Base-by-base conservation (phyloP, 2,113 vertebrate genomes). In the Sapajus apella region DNA sequence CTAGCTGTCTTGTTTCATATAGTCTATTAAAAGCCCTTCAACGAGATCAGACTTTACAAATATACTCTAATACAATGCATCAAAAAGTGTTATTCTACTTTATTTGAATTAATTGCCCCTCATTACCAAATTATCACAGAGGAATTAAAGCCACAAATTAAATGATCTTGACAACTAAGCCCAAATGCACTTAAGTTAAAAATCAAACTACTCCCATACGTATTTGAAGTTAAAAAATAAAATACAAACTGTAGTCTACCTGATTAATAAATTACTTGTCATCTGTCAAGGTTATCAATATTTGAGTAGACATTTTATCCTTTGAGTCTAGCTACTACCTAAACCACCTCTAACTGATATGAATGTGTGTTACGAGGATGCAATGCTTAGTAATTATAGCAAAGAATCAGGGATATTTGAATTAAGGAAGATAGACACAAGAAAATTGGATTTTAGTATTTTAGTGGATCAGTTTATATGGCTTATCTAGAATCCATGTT, bases 81-180 rank as follows among this genome's bases (percentile, higher is more conserved):
- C n/a, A 58, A 73, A 73, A 77, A 93, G 52, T 61, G 9, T 73
- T 79, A 61, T 14, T 37, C 14, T 43, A 66, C 35, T 61, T 61
- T 61, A 37, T 85, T 90, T 75, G 47, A 90, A 90, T 56, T 45
- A 40, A 32, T 20, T 87, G 11, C 2, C 10, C 85, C 20, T 18
- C 56, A 35, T 37, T 81, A 92, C 43, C 77, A 95, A 87, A 93
- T 56, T 75, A 7, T 80, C 10, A 47, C 25, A 9, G 20, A 87
- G 9, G 47, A 87, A 80, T 79, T 93, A 68, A 43, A 87, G 45
- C 6, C 32, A 88, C 27, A 92, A 86, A 81, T 83, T 72, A 89
- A 91, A 93, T 77, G 79, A 10, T 91, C 52, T 72, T 81, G 23
- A 93, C 25, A 88, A 89, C 77, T 87, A 61, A 97, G 4, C 6